Evolutionary conservation across 2,797 vertebrate species (phyloP), one percentile per base, ranked within the genome.

Genomic region (Sebastes steindachneri): DNA sequence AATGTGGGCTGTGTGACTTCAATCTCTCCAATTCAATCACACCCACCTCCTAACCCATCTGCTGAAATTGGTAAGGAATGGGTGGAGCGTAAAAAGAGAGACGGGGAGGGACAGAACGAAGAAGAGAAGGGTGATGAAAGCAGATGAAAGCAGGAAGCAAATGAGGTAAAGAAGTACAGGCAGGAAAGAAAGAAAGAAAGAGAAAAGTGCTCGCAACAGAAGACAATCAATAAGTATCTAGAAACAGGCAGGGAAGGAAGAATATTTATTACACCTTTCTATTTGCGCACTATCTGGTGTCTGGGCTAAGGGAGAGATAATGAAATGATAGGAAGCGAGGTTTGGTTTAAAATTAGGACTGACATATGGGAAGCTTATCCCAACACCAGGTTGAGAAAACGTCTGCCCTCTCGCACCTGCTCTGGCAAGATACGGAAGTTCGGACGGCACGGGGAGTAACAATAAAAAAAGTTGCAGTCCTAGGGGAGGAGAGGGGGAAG

Each of bases 281-380:
- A 45, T 83, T 83, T 68, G 68, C 54, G 54, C 55, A 33, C 72
- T 83, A 83, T 90, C 79, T 79, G 73, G 48, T 63, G 80, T 77
- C 68, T 70, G 68, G 64, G 72, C 80, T 77, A 55, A 81, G 57
- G 55, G 21, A 55, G 48, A 84, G 75, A 91, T 87, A 85, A 92
- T 74, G 75, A 83, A 88, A 89, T 72, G 75, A 89, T 79, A 63
- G 68, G 53, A 80, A 26, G 68, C 15, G 5, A 29, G 17, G 76
- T 62, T 80, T 73, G 82, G 70, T 78, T 86, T 75, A 69, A 86
- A 91, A 86, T 84, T 75, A 82, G 82, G 73, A 55, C 70, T 71
- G 87, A 83, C 80, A 73, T 65, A 57, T 68, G 55, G 80, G 80
- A 85, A 58, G 77, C 85, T 89, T 89, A 87, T 90, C 73, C 83